Evolutionary conservation across 2,888 invertebrate genomes (phyloP).

Genomic region (Fissipunctia ypsillon): DNA sequence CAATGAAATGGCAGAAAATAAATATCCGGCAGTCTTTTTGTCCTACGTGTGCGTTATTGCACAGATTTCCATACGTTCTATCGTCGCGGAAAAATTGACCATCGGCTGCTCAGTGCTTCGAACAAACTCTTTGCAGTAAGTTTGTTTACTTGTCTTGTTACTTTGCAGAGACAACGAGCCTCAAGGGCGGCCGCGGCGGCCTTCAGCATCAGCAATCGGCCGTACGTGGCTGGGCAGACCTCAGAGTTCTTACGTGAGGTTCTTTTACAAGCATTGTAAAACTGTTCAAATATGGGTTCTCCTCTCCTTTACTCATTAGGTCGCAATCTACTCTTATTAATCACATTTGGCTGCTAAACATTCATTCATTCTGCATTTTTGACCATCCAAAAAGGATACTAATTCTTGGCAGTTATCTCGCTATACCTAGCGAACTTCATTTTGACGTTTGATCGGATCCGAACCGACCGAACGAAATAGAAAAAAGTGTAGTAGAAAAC

Average conservation of each 20-base stretch:
- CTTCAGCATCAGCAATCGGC: conserved; percentile 80
- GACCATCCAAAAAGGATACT: not conserved
- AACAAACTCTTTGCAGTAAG: not conserved
- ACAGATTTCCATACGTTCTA: not conserved
- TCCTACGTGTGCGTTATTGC: not conserved
- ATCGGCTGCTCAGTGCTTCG: not conserved
- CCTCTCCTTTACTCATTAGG: not conserved
- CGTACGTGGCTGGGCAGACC: conserved; percentile 85
- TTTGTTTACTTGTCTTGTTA: conserved; percentile 14
- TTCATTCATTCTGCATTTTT: not conserved
- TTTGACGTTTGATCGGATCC: too few species aligned
- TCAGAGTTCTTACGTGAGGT: conserved; percentile 85
- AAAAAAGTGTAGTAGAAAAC: too few species aligned
- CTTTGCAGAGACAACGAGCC: conserved; percentile 81
- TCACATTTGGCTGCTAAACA: not conserved
- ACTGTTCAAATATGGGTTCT: not conserved
- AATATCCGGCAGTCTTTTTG: not conserved
- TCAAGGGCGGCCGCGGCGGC: conserved; percentile 82
- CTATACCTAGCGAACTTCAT: too few species aligned
- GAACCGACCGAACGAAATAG: too few species aligned
- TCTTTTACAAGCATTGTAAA: conserved; percentile 27
- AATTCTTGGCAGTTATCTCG: not conserved
- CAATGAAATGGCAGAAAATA: not conserved
- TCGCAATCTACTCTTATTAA: not conserved
- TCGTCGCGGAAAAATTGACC: not conserved